These are phyloP conservation scores for Microctonus brassicae DNA, from an alignment of 2,888 invertebrate species.

Conservation along the genomic window DNA sequence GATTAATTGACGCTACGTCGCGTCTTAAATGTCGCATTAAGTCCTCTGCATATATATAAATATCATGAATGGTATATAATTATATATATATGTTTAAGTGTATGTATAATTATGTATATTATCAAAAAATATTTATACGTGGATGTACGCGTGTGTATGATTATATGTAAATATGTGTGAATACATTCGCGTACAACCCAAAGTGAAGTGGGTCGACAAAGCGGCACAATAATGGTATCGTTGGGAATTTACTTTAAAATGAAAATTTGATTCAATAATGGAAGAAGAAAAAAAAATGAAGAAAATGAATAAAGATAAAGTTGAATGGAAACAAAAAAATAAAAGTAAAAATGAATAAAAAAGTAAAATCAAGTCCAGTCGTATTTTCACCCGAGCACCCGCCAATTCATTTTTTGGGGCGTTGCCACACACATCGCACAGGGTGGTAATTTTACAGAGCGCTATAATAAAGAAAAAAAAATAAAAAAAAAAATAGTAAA, in stretches of 20 bases:
- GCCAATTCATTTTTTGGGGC: slow-evolving; percentile 33
- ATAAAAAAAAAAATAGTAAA: slow-evolving; percentile 1
- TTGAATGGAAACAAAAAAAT: slow-evolving; percentile 10
- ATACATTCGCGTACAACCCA: slow-evolving; percentile 44
- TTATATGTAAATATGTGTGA: slow-evolving; percentile 31
- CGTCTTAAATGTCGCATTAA: slow-evolving; percentile 50
- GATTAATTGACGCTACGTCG: slow-evolving; percentile 46
- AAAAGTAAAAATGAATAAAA: slow-evolving; percentile 19
- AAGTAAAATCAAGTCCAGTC: slow-evolving; percentile 23
- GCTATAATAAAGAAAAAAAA: not conserved
- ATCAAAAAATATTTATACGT: slow-evolving; percentile 21
- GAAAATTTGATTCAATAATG: slow-evolving; percentile 15
- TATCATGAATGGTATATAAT: slow-evolving; percentile 34
- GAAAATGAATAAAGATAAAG: not conserved
- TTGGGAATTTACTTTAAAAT: slow-evolving; percentile 22
- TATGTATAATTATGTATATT: not conserved
- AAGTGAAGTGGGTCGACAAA: slow-evolving; percentile 23
- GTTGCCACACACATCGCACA: slow-evolving; percentile 20
- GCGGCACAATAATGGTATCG: slow-evolving; percentile 39
- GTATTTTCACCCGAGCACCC: slow-evolving; percentile 33
- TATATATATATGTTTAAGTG: slow-evolving; percentile 30
- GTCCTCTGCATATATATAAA: slow-evolving; percentile 41
- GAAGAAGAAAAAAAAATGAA: slow-evolving; percentile 14
- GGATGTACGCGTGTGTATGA: slow-evolving; percentile 44
- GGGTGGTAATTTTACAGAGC: slow-evolving; percentile 10